These are phyloP conservation scores for Tanypteryx hageni DNA, from an alignment of 2,888 invertebrate species.

Conservation along the genomic window DNA sequence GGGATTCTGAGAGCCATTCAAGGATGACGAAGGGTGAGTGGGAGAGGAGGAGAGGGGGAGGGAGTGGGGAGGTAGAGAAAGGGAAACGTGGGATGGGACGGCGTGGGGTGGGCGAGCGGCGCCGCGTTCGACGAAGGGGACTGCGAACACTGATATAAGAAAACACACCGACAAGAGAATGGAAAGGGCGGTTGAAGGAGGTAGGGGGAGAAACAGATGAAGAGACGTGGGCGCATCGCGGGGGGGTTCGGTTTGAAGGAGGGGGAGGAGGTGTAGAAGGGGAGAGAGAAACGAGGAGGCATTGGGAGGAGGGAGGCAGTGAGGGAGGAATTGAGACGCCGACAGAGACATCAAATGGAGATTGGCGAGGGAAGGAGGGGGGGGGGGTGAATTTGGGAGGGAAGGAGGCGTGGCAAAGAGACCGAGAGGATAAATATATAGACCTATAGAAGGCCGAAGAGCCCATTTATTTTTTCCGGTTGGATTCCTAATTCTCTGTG, in stretches of 20 bases:
- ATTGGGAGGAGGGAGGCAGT: background rate
- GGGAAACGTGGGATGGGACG: background rate
- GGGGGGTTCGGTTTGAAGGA: too few species aligned
- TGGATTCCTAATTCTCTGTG: conserved; percentile 34
- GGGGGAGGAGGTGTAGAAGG: background rate
- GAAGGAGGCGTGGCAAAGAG: background rate
- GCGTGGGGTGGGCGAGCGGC: background rate
- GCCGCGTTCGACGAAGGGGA: too few species aligned
- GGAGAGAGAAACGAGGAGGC: background rate
- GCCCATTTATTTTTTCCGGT: conserved; percentile 40
- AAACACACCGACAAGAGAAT: too few species aligned
- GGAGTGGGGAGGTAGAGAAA: background rate
- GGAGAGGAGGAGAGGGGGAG: background rate
- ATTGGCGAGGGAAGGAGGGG: background rate
- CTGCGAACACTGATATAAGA: too few species aligned
- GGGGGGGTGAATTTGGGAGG: background rate
- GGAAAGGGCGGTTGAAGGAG: too few species aligned
- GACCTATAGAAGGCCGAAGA: background rate
- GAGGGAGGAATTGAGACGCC: background rate
- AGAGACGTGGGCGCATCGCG: too few species aligned
- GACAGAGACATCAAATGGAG: background rate
- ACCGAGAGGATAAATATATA: background rate
- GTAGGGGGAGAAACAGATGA: too few species aligned
- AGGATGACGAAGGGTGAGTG: background rate
- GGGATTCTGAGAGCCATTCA: background rate